Conservation (phyloP, 2,888 invertebrate genomes). For the Bibio marci region DNA sequence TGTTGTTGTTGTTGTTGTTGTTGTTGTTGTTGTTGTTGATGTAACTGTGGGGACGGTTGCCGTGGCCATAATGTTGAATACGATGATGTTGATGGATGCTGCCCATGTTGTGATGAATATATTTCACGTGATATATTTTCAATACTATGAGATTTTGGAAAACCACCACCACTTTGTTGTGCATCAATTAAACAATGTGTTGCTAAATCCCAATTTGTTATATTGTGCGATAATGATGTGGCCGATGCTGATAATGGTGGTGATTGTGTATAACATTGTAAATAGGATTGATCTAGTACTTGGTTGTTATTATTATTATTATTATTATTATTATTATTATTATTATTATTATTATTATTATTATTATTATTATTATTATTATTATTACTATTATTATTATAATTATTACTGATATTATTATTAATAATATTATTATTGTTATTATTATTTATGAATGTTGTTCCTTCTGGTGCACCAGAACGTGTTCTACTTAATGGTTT, state of each 20-base stretch:
- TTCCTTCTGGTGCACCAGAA: constrained; percentile 12
- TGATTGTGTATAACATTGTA: too few relatives aligned
- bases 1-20: constrained; percentile 16
- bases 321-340: constrained; percentile 4
- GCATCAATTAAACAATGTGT: constrained; percentile 5
- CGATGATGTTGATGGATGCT: too few relatives aligned
- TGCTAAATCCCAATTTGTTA: constrained; percentile 9
- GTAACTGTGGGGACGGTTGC: background rate
- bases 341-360: too few relatives aligned
- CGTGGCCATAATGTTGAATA: constrained; percentile 5
- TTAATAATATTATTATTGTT: constrained; percentile 20
- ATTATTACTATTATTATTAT: too few relatives aligned
- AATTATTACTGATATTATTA: too few relatives aligned
- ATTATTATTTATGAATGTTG: too few relatives aligned
- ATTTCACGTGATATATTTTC: constrained; percentile 30
- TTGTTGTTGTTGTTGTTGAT: background rate
- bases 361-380: too few relatives aligned
- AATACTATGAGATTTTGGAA: constrained; percentile 36
- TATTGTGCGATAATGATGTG: too few relatives aligned
- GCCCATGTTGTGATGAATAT: constrained; percentile 9
- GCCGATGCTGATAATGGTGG: constrained; percentile 16
- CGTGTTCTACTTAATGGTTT: constrained; percentile 37
- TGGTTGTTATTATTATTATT: too few relatives aligned
- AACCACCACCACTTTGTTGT: too few relatives aligned
- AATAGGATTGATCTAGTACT: constrained; percentile 8